Evolutionary conservation across 2,113 vertebrate genomes (phyloP).

Genomic region (Galbula dea): DNA sequence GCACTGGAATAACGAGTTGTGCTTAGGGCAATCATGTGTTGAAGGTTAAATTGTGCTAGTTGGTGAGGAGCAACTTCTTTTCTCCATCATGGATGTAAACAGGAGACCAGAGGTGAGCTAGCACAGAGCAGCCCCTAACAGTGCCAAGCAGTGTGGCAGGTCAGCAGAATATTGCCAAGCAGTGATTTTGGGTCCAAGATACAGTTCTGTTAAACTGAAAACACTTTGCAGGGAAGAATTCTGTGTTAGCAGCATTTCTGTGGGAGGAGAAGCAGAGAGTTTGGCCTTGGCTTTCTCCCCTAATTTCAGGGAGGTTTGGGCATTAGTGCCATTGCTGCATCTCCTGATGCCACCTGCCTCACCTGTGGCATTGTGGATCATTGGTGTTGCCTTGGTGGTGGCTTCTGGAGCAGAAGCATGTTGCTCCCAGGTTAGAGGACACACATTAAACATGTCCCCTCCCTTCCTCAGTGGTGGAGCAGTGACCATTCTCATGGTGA

Average conservation of each 20-base stretch:
- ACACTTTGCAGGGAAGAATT: not conserved
- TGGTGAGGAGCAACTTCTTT: not conserved
- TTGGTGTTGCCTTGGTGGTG: not conserved
- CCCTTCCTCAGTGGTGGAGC: not conserved
- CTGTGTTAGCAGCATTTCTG: not conserved
- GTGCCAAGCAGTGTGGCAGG: not conserved
- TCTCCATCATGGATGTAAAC: not conserved
- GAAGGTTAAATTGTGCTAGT: not conserved
- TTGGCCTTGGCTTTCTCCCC: not conserved
- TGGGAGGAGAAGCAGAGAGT: not conserved
- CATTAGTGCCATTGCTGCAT: not conserved
- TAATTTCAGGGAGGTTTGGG: not conserved
- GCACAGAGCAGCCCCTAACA: not conserved
- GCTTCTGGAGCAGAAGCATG: not conserved
- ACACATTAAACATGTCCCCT: too few species aligned
- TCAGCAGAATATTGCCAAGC: not conserved
- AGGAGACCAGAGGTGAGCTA: not conserved
- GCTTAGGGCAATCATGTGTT: fast-evolving
- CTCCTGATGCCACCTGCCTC: not conserved
- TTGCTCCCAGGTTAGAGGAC: not conserved
- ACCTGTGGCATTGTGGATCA: not conserved
- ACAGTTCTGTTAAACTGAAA: not conserved
- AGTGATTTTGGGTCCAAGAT: not conserved
- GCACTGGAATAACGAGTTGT: not conserved
- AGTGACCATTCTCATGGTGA: not conserved